Conservation (phyloP, 1,140 invertebrate genomes). For the Orchesella cincta region DNA sequence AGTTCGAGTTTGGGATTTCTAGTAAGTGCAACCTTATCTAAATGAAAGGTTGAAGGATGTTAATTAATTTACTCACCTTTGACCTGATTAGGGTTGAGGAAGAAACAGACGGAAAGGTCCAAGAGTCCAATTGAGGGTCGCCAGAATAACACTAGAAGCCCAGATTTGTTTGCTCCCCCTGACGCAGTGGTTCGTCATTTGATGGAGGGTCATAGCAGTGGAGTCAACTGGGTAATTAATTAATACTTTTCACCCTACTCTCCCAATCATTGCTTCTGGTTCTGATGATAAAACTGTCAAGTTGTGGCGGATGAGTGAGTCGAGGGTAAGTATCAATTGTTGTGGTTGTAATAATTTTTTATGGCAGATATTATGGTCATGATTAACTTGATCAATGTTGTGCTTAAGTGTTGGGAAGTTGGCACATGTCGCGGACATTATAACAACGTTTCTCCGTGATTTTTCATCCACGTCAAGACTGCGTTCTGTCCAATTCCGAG, state of each 20-base stretch:
- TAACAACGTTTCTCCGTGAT: constrained; percentile 96
- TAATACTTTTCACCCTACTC: constrained; percentile 95
- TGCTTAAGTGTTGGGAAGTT: constrained; percentile 99
- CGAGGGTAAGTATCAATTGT: too few species aligned
- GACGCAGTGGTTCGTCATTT: constrained; percentile 99
- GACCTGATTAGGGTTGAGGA: constrained; percentile 70
- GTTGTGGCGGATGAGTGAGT: too few species aligned
- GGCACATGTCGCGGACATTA: constrained; percentile 98
- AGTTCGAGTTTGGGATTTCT: constrained; percentile 98
- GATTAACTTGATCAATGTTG: too few species aligned
- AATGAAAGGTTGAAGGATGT: neutral
- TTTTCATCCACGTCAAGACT: constrained; percentile 94
- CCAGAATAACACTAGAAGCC: constrained; percentile 79
- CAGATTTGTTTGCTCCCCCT: constrained; percentile 94
- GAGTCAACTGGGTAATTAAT: constrained; percentile 98
- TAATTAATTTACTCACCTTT: neutral
- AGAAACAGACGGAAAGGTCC: constrained; percentile 96
- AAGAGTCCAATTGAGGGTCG: constrained; percentile 87
- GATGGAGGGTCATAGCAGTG: constrained; percentile 94
- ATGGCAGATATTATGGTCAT: too few species aligned
- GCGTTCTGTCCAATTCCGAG: constrained; percentile 95
- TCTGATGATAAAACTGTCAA: too few species aligned
- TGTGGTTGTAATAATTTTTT: too few species aligned
- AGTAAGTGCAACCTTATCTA: constrained; percentile 51
- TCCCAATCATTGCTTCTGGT: too few species aligned